Conservation (phyloP, 2,113 vertebrate genomes). For the Osmerus mordax region DNA sequence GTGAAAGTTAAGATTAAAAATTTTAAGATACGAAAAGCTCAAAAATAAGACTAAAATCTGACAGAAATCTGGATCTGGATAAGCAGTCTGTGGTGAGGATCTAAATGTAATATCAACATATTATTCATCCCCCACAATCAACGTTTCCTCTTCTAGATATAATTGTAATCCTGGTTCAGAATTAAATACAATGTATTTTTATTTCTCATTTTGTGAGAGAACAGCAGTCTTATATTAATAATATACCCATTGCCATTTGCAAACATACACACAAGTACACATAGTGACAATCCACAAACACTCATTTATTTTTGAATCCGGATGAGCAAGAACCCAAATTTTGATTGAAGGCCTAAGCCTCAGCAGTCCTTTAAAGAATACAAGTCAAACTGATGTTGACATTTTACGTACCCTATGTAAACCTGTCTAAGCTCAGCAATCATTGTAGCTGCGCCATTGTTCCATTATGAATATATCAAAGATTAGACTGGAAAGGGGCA, state of each 20-base stretch:
- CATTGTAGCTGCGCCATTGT: slow-evolving; percentile 23
- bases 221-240: neutral
- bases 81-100: slow-evolving; percentile 30
- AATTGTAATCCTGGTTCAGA: slow-evolving; percentile 31
- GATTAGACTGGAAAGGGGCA: slow-evolving; percentile 20
- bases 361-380: slow-evolving; percentile 25
- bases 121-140: slow-evolving; percentile 28
- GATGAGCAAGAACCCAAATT: slow-evolving; percentile 9
- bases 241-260: neutral
- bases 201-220: too few relatives aligned
- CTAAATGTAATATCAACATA: slow-evolving; percentile 37
- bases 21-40: slow-evolving; percentile 16
- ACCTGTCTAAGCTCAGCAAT: slow-evolving; percentile 25
- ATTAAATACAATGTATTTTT: slow-evolving; percentile 32
- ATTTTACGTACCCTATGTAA: slow-evolving; percentile 19
- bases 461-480: slow-evolving; percentile 43
- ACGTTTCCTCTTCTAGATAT: slow-evolving; percentile 28
- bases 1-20: slow-evolving; percentile 8
- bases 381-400: slow-evolving; percentile 23
- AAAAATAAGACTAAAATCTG: slow-evolving; percentile 25
- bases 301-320: neutral
- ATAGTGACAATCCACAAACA: neutral
- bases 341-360: slow-evolving; percentile 3
- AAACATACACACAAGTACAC: neutral
- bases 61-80: slow-evolving; percentile 20